phyloP scores from a whole-genome alignment of 1,140 invertebrate genomes.

The Armadillidium nasatum region DNA sequence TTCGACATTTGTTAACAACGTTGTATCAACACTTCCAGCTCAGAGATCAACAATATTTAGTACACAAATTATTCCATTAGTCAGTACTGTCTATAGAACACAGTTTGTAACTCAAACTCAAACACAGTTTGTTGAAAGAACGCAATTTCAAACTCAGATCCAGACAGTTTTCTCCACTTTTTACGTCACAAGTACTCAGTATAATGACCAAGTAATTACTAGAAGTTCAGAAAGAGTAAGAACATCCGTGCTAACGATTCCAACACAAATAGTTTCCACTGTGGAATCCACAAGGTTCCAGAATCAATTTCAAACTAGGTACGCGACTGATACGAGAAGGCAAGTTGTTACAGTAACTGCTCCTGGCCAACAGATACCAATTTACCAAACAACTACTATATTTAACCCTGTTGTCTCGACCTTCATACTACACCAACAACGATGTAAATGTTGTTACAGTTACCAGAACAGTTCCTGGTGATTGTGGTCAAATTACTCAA shows the following conservation, averaged over 20 bases:
- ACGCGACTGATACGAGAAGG: constrained; percentile 6
- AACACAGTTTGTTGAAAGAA: constrained; percentile 26
- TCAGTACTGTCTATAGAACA: constrained; percentile 29
- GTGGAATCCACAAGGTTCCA: constrained; percentile 29
- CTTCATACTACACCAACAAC: background rate
- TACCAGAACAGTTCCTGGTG: constrained; percentile 25
- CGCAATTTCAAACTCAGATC: constrained; percentile 26
- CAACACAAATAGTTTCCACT: constrained; percentile 23
- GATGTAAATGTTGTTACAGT: constrained; percentile 11
- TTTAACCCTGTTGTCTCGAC: background rate
- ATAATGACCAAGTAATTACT: constrained; percentile 22
- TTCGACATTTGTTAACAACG: constrained; percentile 31
- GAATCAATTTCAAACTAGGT: constrained; percentile 25
- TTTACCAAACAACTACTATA: background rate
- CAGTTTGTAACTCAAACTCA: constrained; percentile 28
- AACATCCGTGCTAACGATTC: constrained; percentile 11
- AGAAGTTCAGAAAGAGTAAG: constrained; percentile 16
- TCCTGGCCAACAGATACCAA: background rate
- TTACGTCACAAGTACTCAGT: constrained; percentile 11
- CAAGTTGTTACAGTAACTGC: background rate
- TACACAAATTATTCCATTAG: constrained; percentile 33
- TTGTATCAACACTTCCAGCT: constrained; percentile 34
- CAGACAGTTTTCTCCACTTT: constrained; percentile 27
- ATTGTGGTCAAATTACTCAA: constrained; percentile 13
- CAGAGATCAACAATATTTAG: constrained; percentile 28